Evolutionary conservation across 2,113 vertebrate species (phyloP).

Genomic region (Piaya cayana): DNA sequence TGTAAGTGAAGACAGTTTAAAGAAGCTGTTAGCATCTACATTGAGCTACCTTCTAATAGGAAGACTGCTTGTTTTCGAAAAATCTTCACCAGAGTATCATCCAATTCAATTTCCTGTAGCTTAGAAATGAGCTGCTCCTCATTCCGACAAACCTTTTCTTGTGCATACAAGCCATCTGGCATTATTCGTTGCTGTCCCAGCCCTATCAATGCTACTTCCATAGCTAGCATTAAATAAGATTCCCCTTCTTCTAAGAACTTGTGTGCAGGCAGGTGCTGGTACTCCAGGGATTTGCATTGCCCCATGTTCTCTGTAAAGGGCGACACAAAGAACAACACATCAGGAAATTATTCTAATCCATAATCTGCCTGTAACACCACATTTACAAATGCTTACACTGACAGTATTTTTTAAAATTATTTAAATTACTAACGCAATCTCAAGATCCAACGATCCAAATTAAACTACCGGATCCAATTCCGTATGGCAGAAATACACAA

Average conservation of each 20-base stretch:
- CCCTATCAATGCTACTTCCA: slow-evolving; percentile 91
- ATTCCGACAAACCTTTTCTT: slow-evolving; percentile 95
- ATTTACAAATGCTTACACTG: neutral
- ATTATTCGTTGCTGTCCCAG: slow-evolving; percentile 95
- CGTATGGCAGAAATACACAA: neutral
- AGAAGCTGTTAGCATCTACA: slow-evolving; percentile 22
- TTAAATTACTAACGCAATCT: neutral
- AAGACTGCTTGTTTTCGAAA: slow-evolving; percentile 93
- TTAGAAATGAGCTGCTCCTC: slow-evolving; percentile 94
- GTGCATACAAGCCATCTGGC: slow-evolving; percentile 94
- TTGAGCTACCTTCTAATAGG: slow-evolving; percentile 89
- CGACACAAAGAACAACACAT: neutral
- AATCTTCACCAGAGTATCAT: slow-evolving; percentile 90
- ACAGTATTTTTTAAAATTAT: neutral
- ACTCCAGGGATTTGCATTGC: slow-evolving; percentile 85
- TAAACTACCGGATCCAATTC: neutral
- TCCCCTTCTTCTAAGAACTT: slow-evolving; percentile 92
- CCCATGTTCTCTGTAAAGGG: slow-evolving; percentile 77
- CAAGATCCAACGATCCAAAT: neutral
- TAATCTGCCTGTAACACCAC: neutral
- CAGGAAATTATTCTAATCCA: neutral
- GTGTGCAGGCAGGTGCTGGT: slow-evolving; percentile 86
- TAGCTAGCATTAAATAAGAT: slow-evolving; percentile 87
- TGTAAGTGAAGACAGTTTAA: neutral
- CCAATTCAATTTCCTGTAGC: slow-evolving; percentile 90